These are phyloP conservation scores for Thamnophis sirtalis DNA, from an alignment of 2,113 vertebrate species.

Conservation along the genomic window DNA sequence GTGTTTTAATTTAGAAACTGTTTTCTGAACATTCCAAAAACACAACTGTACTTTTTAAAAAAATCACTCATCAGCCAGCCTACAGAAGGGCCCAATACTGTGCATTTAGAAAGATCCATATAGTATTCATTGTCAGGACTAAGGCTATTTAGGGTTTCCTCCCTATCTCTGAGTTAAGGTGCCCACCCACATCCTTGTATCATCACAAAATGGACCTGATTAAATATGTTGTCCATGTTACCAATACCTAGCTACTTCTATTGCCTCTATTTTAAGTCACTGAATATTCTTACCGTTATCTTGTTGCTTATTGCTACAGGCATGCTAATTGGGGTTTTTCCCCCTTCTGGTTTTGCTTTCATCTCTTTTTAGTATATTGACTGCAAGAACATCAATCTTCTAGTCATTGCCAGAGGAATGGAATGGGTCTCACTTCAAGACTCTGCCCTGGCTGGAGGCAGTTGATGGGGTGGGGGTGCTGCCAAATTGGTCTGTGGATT, in stretches of 20 bases:
- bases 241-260: neutral
- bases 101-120: neutral
- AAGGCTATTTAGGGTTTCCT: neutral
- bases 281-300: neutral
- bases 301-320: neutral
- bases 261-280: neutral
- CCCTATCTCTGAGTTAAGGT: neutral
- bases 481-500: neutral
- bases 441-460: neutral
- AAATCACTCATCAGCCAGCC: neutral
- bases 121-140: neutral
- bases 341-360: neutral
- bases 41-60: neutral
- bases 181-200: neutral
- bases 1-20: neutral
- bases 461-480: neutral
- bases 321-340: neutral
- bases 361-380: neutral
- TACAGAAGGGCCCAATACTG: neutral
- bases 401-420: neutral
- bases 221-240: neutral
- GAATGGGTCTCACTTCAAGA: neutral
- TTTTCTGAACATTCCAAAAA: neutral
- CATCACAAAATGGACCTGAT: neutral
- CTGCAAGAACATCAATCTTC: neutral